Conservation (phyloP, 2,113 vertebrate genomes). For the human (Homo sapiens) region GRCh38 chrX:14398501-14399000, state of each 20-base stretch:
- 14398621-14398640: slow-evolving; percentile 2
- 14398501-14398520: not conserved
- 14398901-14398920: not conserved
- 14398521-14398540: slow-evolving; percentile 25
- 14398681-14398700: not conserved
- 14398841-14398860: slow-evolving; percentile 38
- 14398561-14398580: not conserved
- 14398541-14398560: slow-evolving; percentile 19
- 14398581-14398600: not conserved
- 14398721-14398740: slow-evolving; percentile 67
- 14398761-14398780: slow-evolving; percentile 50
- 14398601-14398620: not conserved
- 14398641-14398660: slow-evolving; percentile 10
- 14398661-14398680: not conserved
- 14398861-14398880: slow-evolving; percentile 35
- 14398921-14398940: not conserved
- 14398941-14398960: not conserved
- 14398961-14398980: slow-evolving; percentile 2
- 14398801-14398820: slow-evolving; percentile 40
- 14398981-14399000: not conserved
- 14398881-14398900: slow-evolving; percentile 61
- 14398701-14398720: not conserved
- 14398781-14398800: slow-evolving; percentile 42
- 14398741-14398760: slow-evolving; percentile 46
- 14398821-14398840: slow-evolving; percentile 47